phyloP scores from a whole-genome alignment of 2,888 invertebrate genomes.

The Ochropleura leucogaster region DNA sequence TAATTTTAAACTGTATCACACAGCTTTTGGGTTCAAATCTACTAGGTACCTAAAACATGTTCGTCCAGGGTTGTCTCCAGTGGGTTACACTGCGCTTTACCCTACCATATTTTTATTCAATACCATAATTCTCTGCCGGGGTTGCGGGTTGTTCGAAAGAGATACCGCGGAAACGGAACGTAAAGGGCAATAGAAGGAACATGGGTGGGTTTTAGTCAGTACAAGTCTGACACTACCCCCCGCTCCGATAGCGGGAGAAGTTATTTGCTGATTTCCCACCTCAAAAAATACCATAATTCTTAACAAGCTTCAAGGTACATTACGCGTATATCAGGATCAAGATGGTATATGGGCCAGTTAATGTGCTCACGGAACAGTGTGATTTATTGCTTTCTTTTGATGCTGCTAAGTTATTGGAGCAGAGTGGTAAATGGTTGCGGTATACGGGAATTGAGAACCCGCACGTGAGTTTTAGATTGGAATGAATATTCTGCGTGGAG shows the following conservation, averaged over 20 bases:
- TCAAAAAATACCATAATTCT: not conserved
- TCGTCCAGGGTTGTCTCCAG: not conserved
- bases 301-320: constrained; percentile 1
- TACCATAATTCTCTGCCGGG: not conserved
- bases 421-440: constrained; percentile 1
- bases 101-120: not conserved
- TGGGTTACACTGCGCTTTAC: not conserved
- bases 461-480: constrained; percentile 5
- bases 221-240: too few species aligned
- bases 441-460: constrained; percentile 19
- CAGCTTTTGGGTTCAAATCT: not conserved
- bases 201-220: too few species aligned
- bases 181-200: too few species aligned
- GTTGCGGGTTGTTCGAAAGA: too few species aligned
- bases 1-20: too few species aligned
- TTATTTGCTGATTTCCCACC: too few species aligned
- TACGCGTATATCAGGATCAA: constrained; percentile 22
- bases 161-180: too few species aligned
- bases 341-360: constrained; percentile 25
- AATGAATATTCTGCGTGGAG: constrained; percentile 10
- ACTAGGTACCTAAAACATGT: not conserved
- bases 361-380: constrained; percentile 12
- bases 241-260: too few species aligned
- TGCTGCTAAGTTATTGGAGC: constrained; percentile 39
- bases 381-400: constrained; percentile 51